phyloP scores from a whole-genome alignment of 2,113 vertebrate genomes.

The Acanthochromis polyacanthus region DNA sequence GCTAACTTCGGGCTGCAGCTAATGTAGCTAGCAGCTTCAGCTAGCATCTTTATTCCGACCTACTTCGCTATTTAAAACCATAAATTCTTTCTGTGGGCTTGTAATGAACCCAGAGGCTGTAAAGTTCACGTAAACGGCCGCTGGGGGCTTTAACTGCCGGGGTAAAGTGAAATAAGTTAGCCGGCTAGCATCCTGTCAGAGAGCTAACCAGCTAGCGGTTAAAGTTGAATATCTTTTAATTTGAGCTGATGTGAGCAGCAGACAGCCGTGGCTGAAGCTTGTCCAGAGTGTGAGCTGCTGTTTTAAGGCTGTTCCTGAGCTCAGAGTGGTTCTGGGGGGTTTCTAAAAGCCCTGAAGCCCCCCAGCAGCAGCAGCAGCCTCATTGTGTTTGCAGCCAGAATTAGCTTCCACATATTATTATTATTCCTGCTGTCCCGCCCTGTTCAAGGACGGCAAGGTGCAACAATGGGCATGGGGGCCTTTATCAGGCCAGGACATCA shows the following conservation, averaged over 20 bases:
- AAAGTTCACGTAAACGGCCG: rapidly evolving
- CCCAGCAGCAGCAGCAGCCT: constrained; percentile 39
- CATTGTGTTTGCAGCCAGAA: constrained; percentile 66
- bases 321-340: not conserved
- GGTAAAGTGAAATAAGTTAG: constrained; percentile 2
- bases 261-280: no score
- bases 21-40: not conserved
- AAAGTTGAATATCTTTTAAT: not conserved
- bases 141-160: not conserved
- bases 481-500: constrained; percentile 72
- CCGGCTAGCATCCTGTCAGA: constrained; percentile 36
- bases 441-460: constrained; percentile 74
- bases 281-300: no score
- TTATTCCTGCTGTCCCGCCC: constrained; percentile 72
- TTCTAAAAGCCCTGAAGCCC: constrained; percentile 23
- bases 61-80: rapidly evolving
- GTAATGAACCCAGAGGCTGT: no score
- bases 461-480: constrained; percentile 74
- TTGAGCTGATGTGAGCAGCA: not conserved
- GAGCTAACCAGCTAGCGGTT: constrained; percentile 25
- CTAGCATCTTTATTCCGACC: not conserved
- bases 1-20: constrained; percentile 3
- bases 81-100: no score
- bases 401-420: constrained; percentile 47
- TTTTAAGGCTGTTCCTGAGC: not conserved